Base-by-base conservation (phyloP, 2,888 invertebrate genomes). In the Dinocampus coccinellae region DNA sequence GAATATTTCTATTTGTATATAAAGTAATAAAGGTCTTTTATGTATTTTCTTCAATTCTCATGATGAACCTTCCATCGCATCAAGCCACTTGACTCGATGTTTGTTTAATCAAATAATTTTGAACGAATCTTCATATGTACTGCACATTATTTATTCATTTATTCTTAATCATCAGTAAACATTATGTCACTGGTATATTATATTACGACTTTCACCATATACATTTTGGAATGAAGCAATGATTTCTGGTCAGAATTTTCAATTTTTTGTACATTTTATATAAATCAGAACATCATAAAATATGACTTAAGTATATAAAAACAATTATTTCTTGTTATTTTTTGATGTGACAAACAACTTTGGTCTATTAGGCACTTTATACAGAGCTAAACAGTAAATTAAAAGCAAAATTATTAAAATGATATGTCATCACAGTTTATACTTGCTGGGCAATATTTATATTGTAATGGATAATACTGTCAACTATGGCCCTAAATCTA, bases 401-500 rank as follows among this genome's bases (percentile, higher is more conserved):
- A 24, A 10, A 26, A 55, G 24, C 55, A 55, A 26, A 3, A 26
- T 26, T 26, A 26, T 55, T 24, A 26, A 42, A 24, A 62, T 62
- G 22, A 36, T 20, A 62, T 47, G 47, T 16, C 47, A 62, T 62
- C 62, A 62, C 62, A 62, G 62, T 22, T 22, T 22, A 13, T 62
- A 22, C 11, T 24, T 42, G 62, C 24, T 22, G n/a, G 24, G 36
- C 24, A 62, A 34, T 24, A 24, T n/a, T 55, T 26, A n/a, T 53
- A 3, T 64, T 64, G 53, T 34, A 64, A 64, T 53, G 16, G 47
- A 64, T 64, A 64, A 64, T 64, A 64, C 64, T 64, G 64, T 52
- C 33, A 9, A 53, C 64, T 64, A 64, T 34, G 16, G 29, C 16
- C 13, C n/a, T 63, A 42, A 33, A 62, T 22, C 39, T 62, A 62